Conservation (phyloP, 2,797 vertebrate genomes). For the Emys orbicularis region DNA sequence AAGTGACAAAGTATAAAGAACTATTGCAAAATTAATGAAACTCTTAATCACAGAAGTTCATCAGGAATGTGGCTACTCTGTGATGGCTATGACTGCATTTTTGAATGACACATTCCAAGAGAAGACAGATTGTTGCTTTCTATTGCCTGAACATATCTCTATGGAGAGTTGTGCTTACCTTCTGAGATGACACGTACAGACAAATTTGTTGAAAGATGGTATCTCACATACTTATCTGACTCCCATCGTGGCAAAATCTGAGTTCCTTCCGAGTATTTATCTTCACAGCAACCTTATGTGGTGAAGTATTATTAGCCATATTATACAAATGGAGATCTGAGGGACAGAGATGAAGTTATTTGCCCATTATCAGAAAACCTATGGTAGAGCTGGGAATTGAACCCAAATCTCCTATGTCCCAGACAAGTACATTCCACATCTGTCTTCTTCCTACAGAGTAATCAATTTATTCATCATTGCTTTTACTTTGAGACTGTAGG, state of each 20-base stretch:
- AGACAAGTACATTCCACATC: background rate
- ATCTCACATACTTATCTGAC: background rate
- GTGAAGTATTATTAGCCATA: background rate
- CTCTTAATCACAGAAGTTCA: background rate
- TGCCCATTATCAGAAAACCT: background rate
- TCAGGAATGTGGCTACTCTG: background rate
- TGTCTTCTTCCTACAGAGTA: background rate
- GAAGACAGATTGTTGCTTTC: background rate
- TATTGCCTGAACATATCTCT: background rate
- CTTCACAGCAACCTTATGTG: background rate
- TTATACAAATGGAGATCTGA: background rate
- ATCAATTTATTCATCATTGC: background rate
- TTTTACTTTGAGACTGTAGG: background rate
- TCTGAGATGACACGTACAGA: background rate
- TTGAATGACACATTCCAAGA: background rate
- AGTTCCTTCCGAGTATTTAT: background rate
- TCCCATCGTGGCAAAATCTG: background rate
- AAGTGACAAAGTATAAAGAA: background rate
- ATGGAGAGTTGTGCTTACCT: background rate
- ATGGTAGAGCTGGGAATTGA: accelerated
- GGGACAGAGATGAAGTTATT: background rate
- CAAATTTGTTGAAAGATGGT: background rate
- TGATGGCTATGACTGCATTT: background rate
- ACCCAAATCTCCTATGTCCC: background rate
- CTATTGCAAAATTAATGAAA: background rate